These are phyloP conservation scores for Macrobrachium rosenbergii DNA, from an alignment of 1,140 invertebrate species.

Conservation along the genomic window DNA sequence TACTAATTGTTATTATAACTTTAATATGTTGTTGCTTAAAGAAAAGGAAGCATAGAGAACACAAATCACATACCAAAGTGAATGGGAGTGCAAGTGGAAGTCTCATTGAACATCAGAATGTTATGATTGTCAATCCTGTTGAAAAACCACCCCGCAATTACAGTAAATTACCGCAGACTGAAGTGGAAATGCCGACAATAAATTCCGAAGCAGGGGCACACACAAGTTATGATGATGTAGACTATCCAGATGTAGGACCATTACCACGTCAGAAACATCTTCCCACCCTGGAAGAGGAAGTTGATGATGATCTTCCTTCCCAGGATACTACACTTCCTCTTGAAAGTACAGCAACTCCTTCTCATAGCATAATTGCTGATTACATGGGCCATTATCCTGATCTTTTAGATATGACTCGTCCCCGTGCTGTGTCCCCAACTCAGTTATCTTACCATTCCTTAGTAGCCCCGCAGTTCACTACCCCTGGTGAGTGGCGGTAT, in stretches of 20 bases:
- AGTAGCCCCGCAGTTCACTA: constrained; percentile 34
- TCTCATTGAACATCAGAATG: constrained; percentile 48
- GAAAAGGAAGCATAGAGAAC: constrained; percentile 71
- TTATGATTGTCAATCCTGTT: constrained; percentile 65
- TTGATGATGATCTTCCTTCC: constrained; percentile 45
- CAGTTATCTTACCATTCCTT: constrained; percentile 63
- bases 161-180: constrained; percentile 68
- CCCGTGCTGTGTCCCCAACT: constrained; percentile 74
- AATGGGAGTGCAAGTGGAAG: constrained; percentile 72
- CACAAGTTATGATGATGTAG: constrained; percentile 65
- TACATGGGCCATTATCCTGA: constrained; percentile 77
- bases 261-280: constrained; percentile 39
- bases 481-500: constrained; percentile 57
- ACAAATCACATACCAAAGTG: constrained; percentile 52
- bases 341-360: constrained; percentile 28
- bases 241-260: constrained; percentile 53
- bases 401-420: constrained; percentile 80
- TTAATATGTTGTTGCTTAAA: constrained; percentile 67
- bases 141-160: constrained; percentile 72
- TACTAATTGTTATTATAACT: constrained; percentile 67
- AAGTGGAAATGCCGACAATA: constrained; percentile 67
- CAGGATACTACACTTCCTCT: constrained; percentile 44
- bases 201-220: constrained; percentile 39
- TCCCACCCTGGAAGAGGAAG: constrained; percentile 62
- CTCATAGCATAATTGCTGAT: constrained; percentile 73